A percentile compares a stretch with the other conserved stretches of the same genome.
These are phyloP conservation scores for Macropus fuliginosus DNA, from an alignment of 2,797 vertebrate species.

Conservation along the genomic window DNA sequence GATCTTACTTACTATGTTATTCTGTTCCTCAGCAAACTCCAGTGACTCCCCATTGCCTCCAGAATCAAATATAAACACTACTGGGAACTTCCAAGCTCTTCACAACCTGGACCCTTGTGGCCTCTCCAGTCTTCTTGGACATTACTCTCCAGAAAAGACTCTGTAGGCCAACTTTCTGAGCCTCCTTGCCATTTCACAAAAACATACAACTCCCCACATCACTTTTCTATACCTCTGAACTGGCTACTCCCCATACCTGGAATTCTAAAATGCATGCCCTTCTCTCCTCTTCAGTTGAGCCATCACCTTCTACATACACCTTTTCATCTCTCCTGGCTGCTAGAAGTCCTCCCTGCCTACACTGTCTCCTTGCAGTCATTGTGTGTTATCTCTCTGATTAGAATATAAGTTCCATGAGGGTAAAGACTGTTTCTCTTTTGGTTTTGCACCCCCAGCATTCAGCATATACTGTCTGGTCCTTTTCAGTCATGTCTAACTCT, in stretches of 20 bases:
- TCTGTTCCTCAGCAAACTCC: background rate
- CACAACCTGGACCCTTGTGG: background rate
- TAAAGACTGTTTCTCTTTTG: background rate
- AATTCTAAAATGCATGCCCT: background rate
- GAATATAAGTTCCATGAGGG: background rate
- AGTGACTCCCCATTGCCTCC: background rate
- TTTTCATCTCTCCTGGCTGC: background rate
- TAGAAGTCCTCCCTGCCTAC: background rate
- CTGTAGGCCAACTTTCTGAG: background rate
- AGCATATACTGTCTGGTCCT: background rate
- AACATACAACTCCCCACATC: background rate
- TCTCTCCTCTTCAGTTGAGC: background rate
- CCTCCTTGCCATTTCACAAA: background rate
- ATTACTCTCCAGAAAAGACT: background rate
- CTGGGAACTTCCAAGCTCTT: background rate
- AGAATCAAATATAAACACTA: background rate
- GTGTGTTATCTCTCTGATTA: background rate
- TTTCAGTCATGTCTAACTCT: too few species aligned
- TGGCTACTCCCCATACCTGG: background rate
- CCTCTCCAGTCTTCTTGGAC: background rate
- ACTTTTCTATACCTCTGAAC: background rate
- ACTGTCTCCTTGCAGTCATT: background rate
- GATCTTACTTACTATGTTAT: background rate
- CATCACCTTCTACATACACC: background rate
- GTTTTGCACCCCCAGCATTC: background rate